Percentiles rank a stretch among this genome's conserved stretches.
Evolutionary conservation across 1,140 invertebrate species (phyloP).

Genomic region (Teleogryllus occipitalis): DNA sequence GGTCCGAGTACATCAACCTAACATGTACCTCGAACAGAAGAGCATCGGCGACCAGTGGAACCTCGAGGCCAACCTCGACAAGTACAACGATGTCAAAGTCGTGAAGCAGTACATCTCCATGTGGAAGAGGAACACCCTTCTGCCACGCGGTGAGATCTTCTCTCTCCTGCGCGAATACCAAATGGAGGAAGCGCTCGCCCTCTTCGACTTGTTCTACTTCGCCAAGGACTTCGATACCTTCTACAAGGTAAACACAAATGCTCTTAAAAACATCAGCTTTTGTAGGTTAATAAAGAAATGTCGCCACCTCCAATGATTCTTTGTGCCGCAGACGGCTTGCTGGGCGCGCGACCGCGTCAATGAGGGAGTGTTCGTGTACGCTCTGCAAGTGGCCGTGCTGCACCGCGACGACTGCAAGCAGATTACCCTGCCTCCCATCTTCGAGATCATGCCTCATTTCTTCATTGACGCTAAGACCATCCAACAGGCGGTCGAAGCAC

Average conservation of each 20-base stretch:
- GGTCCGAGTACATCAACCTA: constrained; percentile 48
- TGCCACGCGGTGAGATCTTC: constrained; percentile 50
- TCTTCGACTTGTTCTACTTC: constrained; percentile 60
- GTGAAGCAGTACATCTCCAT: constrained; percentile 51
- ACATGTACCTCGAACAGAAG: constrained; percentile 38
- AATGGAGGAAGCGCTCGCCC: constrained; percentile 45
- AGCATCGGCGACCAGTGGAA: constrained; percentile 45
- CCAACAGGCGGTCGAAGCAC: constrained; percentile 36
- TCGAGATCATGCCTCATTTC: constrained; percentile 57
- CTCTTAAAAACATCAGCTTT: too few species aligned
- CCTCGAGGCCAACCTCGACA: constrained; percentile 42
- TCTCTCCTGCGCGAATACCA: constrained; percentile 52
- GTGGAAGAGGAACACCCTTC: constrained; percentile 40
- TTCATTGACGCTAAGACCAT: constrained; percentile 52
- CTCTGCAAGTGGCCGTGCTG: constrained; percentile 47
- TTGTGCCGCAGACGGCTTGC: constrained; percentile 36
- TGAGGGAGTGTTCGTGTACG: constrained; percentile 54
- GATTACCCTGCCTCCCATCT: constrained; percentile 51
- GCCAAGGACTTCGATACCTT: constrained; percentile 59
- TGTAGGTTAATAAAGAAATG: too few species aligned
- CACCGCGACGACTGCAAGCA: constrained; percentile 50
- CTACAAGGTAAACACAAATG: constrained; percentile 33
- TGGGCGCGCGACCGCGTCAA: constrained; percentile 55
- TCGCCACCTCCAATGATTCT: too few species aligned
- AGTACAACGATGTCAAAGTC: constrained; percentile 38